These are phyloP conservation scores for Corythoichthys haematopterus DNA, from an alignment of 2,113 vertebrate genomes.

Conservation along the genomic window DNA sequence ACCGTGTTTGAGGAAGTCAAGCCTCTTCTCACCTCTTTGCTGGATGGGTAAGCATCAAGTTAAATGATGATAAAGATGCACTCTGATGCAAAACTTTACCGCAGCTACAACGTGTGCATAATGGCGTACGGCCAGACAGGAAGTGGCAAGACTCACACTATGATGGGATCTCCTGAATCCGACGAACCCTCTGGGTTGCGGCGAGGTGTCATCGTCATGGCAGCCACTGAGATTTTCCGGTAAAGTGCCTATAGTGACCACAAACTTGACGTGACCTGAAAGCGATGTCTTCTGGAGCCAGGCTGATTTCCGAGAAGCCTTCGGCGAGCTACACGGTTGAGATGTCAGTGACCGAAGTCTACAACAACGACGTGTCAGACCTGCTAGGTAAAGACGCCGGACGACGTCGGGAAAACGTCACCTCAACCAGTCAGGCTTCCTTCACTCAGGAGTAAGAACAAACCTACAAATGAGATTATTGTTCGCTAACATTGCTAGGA, in stretches of 20 bases:
- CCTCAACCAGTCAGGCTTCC: constrained; percentile 66
- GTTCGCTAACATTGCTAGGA: too few relatives aligned
- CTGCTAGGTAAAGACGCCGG: constrained; percentile 74
- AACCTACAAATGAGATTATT: not conserved
- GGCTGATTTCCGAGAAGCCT: constrained; percentile 79
- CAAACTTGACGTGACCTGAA: not conserved
- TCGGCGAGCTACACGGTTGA: constrained; percentile 66
- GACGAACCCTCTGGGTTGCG: constrained; percentile 26
- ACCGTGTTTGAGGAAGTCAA: constrained; percentile 76
- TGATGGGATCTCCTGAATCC: constrained; percentile 71
- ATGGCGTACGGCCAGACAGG: constrained; percentile 87
- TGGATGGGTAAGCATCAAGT: constrained; percentile 75
- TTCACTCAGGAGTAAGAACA: constrained; percentile 75
- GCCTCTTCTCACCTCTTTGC: constrained; percentile 77
- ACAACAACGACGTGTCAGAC: constrained; percentile 83
- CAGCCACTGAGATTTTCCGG: constrained; percentile 78
- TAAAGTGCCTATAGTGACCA: constrained; percentile 28
- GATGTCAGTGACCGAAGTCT: constrained; percentile 81
- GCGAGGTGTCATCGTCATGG: constrained; percentile 79
- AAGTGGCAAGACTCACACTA: constrained; percentile 84
- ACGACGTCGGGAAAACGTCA: constrained; percentile 69
- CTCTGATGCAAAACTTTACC: not conserved
- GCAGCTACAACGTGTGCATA: constrained; percentile 83
- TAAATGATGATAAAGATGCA: not conserved
- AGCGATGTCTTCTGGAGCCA: constrained; percentile 27